Evolutionary conservation across 1,140 invertebrate genomes (phyloP), one percentile per base, ranked within the genome.

Genomic region (Cylas formicarius): DNA sequence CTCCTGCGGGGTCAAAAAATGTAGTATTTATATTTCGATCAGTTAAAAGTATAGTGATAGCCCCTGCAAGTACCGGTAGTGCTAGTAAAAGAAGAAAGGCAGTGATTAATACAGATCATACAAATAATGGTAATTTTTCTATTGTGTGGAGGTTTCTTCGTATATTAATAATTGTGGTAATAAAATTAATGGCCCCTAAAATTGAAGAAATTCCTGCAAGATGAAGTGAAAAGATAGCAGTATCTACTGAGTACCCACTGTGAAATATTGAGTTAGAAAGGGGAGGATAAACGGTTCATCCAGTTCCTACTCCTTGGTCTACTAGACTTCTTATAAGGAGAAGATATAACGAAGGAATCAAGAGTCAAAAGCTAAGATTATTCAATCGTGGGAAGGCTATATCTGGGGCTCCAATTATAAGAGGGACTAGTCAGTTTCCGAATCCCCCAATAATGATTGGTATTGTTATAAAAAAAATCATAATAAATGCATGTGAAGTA

Each of bases 381-480:
- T 85, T 86, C 72, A 84, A 67, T 59, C 81, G 78, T 5, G 80
- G 81, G 42, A 83, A 85, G 4, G 77, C 75, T 71, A 86, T 84
- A 75, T 86, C 83, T 10, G 77, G 75, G 0, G 74, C 70, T 50
- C 76, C 77, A 53, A 86, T 44, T 72, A 84, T 81, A 69, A 84
- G 59, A 26, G 82, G 82, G 3, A 85, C 65, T 64, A 86, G 65
- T 74, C 78, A 86, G 67, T 86, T 86, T 52, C 81, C 81, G 72
- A 86, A 84, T 54, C 81, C 81, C 29, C 81, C 82, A 73, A 86
- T 80, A 74, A 84, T 73, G 65, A 80, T 72, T 35, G 80, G 81
- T 71, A 85, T 84, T 44, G 85, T 77, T 70, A 83, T 80, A 71
- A 84, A 83, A 67, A 85, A 86, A 78, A 84, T 81, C 75, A 84